These are phyloP conservation scores for Fistularia tabacaria DNA, from an alignment of 2,797 vertebrate species.

Conservation along the genomic window DNA sequence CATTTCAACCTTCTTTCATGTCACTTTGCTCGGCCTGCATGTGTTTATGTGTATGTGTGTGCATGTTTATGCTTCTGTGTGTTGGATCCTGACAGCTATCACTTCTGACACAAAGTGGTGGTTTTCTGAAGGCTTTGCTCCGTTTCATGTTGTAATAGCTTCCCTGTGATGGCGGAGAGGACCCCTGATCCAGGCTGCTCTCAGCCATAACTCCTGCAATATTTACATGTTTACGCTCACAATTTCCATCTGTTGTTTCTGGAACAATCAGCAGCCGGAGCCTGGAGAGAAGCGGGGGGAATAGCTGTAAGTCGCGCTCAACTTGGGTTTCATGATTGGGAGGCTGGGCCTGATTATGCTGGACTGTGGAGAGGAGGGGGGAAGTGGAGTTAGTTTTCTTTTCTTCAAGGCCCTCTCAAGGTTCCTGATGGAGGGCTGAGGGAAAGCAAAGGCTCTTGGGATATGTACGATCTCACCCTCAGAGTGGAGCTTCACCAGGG, in stretches of 20 bases:
- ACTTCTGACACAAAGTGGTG: slow-evolving; percentile 63
- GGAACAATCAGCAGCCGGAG: slow-evolving; percentile 74
- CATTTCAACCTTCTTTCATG: slow-evolving; percentile 35
- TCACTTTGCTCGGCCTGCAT: slow-evolving; percentile 19
- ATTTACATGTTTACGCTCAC: slow-evolving; percentile 82
- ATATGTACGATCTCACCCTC: slow-evolving; percentile 26
- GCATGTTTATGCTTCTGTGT: slow-evolving; percentile 61
- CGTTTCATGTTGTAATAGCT: slow-evolving; percentile 62
- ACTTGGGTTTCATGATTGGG: slow-evolving; percentile 78
- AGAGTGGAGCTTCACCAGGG: slow-evolving; percentile 44
- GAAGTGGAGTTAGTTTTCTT: slow-evolving; percentile 56
- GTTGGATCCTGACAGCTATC: slow-evolving; percentile 53
- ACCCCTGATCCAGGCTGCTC: slow-evolving; percentile 45
- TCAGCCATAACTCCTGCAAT: slow-evolving; percentile 69
- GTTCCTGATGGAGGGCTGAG: slow-evolving; percentile 50
- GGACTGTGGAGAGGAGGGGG: slow-evolving; percentile 13
- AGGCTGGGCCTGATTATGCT: slow-evolving; percentile 77
- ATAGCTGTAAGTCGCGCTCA: slow-evolving; percentile 67
- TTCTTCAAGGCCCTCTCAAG: slow-evolving; percentile 69
- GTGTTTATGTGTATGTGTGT: slow-evolving; percentile 38
- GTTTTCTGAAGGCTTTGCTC: slow-evolving; percentile 61
- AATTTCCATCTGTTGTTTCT: slow-evolving; percentile 83
- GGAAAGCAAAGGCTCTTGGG: slow-evolving; percentile 34
- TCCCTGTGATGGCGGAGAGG: slow-evolving; percentile 45
- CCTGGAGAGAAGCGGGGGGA: slow-evolving; percentile 58